phyloP scores from a whole-genome alignment of 2,797 vertebrate species.

The Scolopax rusticola region DNA sequence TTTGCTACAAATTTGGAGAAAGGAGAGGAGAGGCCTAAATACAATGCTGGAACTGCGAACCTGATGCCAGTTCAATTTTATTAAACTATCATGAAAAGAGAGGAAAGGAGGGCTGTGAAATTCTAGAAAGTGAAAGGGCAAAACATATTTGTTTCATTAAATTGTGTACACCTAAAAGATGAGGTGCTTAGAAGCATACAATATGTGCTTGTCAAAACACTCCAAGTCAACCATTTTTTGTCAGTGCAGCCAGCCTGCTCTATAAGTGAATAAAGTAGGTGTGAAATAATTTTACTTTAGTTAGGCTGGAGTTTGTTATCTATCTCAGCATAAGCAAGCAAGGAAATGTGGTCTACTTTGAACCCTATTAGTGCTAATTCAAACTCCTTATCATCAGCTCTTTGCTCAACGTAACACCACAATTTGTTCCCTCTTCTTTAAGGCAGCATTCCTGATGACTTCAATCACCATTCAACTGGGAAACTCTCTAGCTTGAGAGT shows the following conservation, averaged over 20 bases:
- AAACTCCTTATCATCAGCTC: not conserved
- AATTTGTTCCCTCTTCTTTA: not conserved
- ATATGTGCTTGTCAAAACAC: constrained; percentile 38
- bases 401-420: not conserved
- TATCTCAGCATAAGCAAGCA: not conserved
- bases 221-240: not conserved
- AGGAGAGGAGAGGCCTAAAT: not conserved
- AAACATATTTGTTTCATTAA: not conserved
- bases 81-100: not conserved
- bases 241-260: not conserved
- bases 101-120: not conserved
- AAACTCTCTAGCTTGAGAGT: not conserved
- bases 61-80: not conserved
- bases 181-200: constrained; percentile 15
- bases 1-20: not conserved
- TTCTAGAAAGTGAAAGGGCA: not conserved
- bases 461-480: not conserved
- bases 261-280: not conserved
- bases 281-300: not conserved
- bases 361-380: not conserved
- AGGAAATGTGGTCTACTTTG: not conserved
- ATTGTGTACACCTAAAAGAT: constrained; percentile 12
- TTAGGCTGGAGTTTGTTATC: not conserved
- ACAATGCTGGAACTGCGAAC: not conserved
- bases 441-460: not conserved